A percentile compares a stretch with the other conserved stretches of the same genome.
These are phyloP conservation scores for Neoarius graeffei DNA, from an alignment of 2,113 vertebrate species.

Conservation along the genomic window DNA sequence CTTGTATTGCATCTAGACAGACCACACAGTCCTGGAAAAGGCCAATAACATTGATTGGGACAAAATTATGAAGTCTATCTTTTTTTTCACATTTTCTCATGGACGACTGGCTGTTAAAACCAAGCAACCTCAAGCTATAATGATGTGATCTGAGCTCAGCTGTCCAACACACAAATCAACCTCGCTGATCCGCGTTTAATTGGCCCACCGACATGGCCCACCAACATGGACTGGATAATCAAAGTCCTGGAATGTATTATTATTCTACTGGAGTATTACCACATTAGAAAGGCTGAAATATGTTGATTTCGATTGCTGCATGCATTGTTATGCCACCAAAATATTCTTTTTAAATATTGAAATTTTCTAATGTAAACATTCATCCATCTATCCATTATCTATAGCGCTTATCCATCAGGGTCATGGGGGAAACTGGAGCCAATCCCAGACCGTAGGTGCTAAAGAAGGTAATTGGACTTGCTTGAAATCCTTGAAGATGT, in stretches of 20 bases:
- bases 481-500: too few species aligned
- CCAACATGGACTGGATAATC: neutral
- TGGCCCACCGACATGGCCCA: neutral
- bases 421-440: too few species aligned
- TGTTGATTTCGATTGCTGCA: neutral
- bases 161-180: neutral
- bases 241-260: neutral
- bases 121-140: neutral
- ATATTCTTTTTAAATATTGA: neutral
- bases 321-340: neutral
- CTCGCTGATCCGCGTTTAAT: neutral
- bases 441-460: too few species aligned
- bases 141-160: neutral
- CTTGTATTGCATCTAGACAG: constrained; percentile 50
- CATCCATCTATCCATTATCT: too few species aligned
- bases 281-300: neutral
- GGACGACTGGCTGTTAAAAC: neutral
- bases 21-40: constrained; percentile 28
- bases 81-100: neutral
- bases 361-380: neutral
- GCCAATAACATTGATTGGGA: constrained; percentile 19
- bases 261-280: neutral
- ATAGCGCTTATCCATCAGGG: too few species aligned
- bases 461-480: too few species aligned
- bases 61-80: constrained; percentile 24